Conservation (phyloP, 2,113 vertebrate species). For the Corydoras sp. region DNA sequence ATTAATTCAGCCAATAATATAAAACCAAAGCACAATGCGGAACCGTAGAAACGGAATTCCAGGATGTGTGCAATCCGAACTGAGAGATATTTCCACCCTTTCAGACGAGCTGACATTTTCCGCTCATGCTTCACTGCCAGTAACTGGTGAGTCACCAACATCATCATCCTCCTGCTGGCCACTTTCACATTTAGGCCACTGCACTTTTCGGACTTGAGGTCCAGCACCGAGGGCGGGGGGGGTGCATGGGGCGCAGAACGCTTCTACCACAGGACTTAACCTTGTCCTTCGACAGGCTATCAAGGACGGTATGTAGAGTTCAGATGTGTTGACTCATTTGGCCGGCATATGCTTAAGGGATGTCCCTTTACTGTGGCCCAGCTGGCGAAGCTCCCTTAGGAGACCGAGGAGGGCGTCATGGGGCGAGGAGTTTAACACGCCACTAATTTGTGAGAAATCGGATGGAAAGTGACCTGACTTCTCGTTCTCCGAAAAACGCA, state of each 20-base stretch:
- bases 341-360: conserved; percentile 23
- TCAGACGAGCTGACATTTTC: conserved; percentile 11
- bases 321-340: conserved; percentile 2
- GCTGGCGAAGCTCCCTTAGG: conserved; percentile 15
- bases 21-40: neutral
- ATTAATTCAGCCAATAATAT: neutral
- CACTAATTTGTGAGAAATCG: conserved; percentile 31
- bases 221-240: neutral
- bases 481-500: conserved; percentile 2
- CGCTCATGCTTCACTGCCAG: neutral
- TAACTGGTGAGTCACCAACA: conserved; percentile 11
- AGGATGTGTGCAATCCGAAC: too few relatives aligned
- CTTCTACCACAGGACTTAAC: conserved; percentile 3
- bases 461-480: conserved; percentile 21
- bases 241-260: neutral
- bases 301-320: neutral
- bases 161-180: neutral
- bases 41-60: too few relatives aligned
- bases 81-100: neutral
- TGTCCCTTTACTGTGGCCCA: conserved; percentile 15
- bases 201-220: neutral
- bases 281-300: neutral
- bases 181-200: neutral
- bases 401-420: conserved; percentile 1
- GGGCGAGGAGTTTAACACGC: conserved; percentile 18